Base-by-base conservation (phyloP, 2,888 invertebrate species). In the Diarsia mendica region DNA sequence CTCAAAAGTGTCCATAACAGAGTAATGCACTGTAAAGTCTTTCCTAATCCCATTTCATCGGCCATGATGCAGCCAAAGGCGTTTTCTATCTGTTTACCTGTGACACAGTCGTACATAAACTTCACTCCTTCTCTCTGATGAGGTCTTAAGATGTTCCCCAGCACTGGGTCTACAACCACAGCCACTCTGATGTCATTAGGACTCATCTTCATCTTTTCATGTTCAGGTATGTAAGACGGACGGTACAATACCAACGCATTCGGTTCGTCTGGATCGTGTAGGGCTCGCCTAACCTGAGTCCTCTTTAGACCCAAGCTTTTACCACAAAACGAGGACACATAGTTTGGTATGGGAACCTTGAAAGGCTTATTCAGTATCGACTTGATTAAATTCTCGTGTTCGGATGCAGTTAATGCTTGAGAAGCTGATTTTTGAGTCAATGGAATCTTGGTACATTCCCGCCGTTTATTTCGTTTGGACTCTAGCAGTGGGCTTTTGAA, bases 91-190 rank as follows among this genome's bases (percentile, higher is more conserved):
- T 99, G 98, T 58, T 97, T 96, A 1, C 99, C 99, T 13, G 98
- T 99, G 5, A 99, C 99, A 96, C 99, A 99, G 92, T 99, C 99
- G 91, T 99, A 99, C 99, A 99, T 99, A 92, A 99, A 99, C 92
- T 98, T 98, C 0, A 99, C 99, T 53, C 99, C 99, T 92, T 99
- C 99, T 84, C 99, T 97, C 93, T 99, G 99, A 97, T 99, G 99
- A 0, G 99, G 99, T 67, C 99, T 97, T 5, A 99, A 95, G 76
- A 99, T 97, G 91, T 98, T 98, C 23, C 98, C 98, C 4, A 99
- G 96, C 2, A 98, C 92, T 0, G 99, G 99, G 97, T 99, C 99
- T 0, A 99, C 99, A 0, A 99, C 99, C 3, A 99, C 99, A 92
- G 99, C 99, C 1, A 99, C 99, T 91, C 97, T 97, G 15, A 97